phyloP scores from a whole-genome alignment of 2,888 invertebrate genomes.

The Nemotelus pantherinus region DNA sequence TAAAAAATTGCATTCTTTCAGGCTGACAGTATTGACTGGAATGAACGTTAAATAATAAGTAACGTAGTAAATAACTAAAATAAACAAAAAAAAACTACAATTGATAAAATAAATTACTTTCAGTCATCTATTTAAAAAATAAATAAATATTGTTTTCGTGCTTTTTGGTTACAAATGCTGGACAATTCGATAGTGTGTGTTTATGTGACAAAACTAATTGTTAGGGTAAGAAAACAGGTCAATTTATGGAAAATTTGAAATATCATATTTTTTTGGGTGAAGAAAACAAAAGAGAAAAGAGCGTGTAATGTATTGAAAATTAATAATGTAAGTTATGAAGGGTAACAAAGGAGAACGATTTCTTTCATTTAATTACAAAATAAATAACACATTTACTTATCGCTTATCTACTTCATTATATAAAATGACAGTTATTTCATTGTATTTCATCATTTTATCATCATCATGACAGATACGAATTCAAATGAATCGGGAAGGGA shows the following conservation, averaged over 20 bases:
- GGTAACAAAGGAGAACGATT: not conserved
- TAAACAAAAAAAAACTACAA: constrained; percentile 39
- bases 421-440: constrained; percentile 41
- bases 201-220: not conserved
- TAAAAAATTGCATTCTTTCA: constrained; percentile 42
- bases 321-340: too few species aligned
- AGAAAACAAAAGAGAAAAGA: constrained; percentile 5
- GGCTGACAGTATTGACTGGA: constrained; percentile 46
- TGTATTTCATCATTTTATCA: constrained; percentile 10
- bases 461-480: constrained; percentile 14
- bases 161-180: constrained; percentile 34
- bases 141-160: constrained; percentile 36
- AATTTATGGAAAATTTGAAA: not conserved
- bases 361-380: constrained; percentile 42
- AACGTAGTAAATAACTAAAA: constrained; percentile 15
- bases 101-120: constrained; percentile 43
- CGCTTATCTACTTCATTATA: constrained; percentile 42
- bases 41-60: constrained; percentile 48
- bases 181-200: constrained; percentile 32
- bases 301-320: not conserved
- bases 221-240: not conserved
- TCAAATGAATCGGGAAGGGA: constrained; percentile 30
- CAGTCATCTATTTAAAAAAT: constrained; percentile 39
- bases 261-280: constrained; percentile 3
- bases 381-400: constrained; percentile 50